These are phyloP conservation scores for Mallotus villosus DNA, from an alignment of 2,797 vertebrate species.

Conservation along the genomic window DNA sequence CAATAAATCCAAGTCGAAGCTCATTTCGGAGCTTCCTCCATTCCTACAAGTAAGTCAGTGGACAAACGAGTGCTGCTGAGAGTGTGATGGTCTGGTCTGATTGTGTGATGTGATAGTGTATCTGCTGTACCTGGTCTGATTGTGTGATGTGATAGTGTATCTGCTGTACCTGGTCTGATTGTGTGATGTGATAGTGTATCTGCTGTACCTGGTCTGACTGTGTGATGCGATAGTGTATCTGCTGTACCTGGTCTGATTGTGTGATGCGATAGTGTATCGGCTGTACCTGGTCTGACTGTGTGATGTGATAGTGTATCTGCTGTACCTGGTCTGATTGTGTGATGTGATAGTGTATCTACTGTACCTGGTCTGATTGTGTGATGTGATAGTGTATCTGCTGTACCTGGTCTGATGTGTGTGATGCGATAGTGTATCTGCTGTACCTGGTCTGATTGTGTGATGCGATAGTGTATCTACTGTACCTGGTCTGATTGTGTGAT, in stretches of 20 bases:
- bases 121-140: too few relatives aligned
- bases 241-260: constrained; percentile 85
- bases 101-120: too few relatives aligned
- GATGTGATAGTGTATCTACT: constrained; percentile 41
- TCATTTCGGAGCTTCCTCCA: too few relatives aligned
- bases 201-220: too few relatives aligned
- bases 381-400: constrained; percentile 43
- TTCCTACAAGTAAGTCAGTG: too few relatives aligned
- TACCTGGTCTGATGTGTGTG: constrained; percentile 83
- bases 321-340: constrained; percentile 83
- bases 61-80: too few relatives aligned
- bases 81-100: too few relatives aligned
- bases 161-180: too few relatives aligned
- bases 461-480: constrained; percentile 45
- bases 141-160: too few relatives aligned
- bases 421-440: constrained; percentile 44
- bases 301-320: constrained; percentile 39
- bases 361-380: constrained; percentile 83
- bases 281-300: constrained; percentile 84
- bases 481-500: constrained; percentile 82
- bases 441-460: constrained; percentile 82
- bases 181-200: too few relatives aligned
- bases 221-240: constrained; percentile 20
- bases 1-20: neutral
- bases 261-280: constrained; percentile 33